Evolutionary conservation across 2,797 vertebrate species (phyloP).

Genomic region (Morelia viridis): DNA sequence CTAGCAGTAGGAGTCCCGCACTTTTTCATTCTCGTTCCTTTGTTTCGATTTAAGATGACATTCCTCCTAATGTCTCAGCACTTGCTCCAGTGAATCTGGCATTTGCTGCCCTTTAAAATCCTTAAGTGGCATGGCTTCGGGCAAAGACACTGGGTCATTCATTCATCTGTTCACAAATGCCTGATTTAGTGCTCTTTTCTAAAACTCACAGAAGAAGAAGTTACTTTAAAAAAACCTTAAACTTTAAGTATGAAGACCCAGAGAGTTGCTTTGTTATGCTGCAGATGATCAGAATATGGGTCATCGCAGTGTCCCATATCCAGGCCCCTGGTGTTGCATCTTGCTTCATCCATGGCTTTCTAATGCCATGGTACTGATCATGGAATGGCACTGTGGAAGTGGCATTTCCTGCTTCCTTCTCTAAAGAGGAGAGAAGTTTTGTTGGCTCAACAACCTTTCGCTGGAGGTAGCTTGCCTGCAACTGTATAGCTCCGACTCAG

Average conservation of each 20-base stretch:
- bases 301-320: neutral
- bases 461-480: neutral
- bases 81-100: neutral
- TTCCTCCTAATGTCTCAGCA: neutral
- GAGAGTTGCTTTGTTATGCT: neutral
- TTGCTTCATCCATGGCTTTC: neutral
- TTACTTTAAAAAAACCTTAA: neutral
- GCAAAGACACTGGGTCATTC: neutral
- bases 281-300: too few species aligned
- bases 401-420: neutral
- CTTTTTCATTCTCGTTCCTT: neutral
- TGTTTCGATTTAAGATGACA: neutral
- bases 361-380: neutral
- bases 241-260: neutral
- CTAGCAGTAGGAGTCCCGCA: neutral
- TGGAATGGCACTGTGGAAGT: too few species aligned
- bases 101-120: neutral
- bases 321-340: neutral
- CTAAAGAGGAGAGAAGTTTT: neutral
- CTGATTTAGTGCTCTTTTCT: too few species aligned
- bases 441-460: neutral
- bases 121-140: neutral
- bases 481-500: neutral
- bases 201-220: neutral
- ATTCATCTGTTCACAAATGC: neutral